These are phyloP conservation scores for Dendroctonus valens DNA, from an alignment of 1,140 invertebrate species.

Conservation along the genomic window DNA sequence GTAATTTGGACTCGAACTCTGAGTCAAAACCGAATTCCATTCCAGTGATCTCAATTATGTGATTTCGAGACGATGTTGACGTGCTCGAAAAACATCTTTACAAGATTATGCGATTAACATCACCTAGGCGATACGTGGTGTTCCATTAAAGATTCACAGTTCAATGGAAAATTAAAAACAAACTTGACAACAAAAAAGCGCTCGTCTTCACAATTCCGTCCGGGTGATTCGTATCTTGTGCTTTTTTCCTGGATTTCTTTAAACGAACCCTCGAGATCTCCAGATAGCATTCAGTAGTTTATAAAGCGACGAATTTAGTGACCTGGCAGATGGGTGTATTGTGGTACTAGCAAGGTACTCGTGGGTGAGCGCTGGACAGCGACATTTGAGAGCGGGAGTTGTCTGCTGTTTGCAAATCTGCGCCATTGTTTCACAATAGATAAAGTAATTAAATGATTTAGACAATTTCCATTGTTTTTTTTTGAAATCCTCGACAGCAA, in stretches of 20 bases:
- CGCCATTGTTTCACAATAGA: too few relatives aligned
- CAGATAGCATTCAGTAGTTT: slow-evolving; percentile 32
- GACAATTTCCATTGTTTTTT: too few relatives aligned
- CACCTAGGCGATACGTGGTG: slow-evolving; percentile 14
- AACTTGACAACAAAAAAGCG: slow-evolving; percentile 21
- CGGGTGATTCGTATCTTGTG: slow-evolving; percentile 20
- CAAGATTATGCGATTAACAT: slow-evolving; percentile 27
- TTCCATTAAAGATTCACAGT: slow-evolving; percentile 19
- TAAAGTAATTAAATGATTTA: too few relatives aligned
- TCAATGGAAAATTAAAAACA: slow-evolving; percentile 22
- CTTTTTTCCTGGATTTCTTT: slow-evolving; percentile 32
- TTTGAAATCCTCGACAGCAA: too few relatives aligned
- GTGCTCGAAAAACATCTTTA: slow-evolving; percentile 1
- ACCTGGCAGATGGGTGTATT: slow-evolving; percentile 31
- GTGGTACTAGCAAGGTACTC: slow-evolving; percentile 5
- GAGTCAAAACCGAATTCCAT: too few relatives aligned
- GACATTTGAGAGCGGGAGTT: slow-evolving; percentile 5
- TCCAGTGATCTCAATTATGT: too few relatives aligned
- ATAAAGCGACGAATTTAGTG: slow-evolving; percentile 34
- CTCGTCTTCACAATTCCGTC: slow-evolving; percentile 23
- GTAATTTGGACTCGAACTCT: too few relatives aligned
- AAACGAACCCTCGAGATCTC: slow-evolving; percentile 29
- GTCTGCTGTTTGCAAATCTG: too few relatives aligned
- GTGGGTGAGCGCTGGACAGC: slow-evolving; percentile 25
- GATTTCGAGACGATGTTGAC: too few relatives aligned